These are phyloP conservation scores for Parazoanthus atlanticus DNA, from an alignment of 92 coral and sea anemone genomes.

Conservation along the genomic window DNA sequence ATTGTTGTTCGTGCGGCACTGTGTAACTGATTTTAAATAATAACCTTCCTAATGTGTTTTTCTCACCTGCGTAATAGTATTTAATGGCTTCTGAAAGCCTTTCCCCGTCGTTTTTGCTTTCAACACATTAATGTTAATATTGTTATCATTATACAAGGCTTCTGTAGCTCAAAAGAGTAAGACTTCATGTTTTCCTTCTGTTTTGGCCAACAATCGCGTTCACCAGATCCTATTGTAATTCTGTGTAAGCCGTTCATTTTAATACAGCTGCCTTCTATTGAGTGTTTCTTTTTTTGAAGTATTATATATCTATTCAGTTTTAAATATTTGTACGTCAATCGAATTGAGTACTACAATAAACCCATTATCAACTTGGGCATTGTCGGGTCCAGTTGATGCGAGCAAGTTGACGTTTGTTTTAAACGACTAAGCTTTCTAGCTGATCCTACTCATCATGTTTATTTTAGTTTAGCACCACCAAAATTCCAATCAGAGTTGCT, in stretches of 20 bases:
- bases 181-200: constrained; percentile 33
- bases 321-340: constrained; percentile 48
- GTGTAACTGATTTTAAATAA: constrained; percentile 23
- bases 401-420: constrained; percentile 21
- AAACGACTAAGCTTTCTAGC: background rate
- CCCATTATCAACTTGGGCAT: constrained; percentile 15
- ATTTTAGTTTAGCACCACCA: constrained; percentile 24
- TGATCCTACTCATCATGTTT: constrained; percentile 33
- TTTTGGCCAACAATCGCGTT: constrained; percentile 31
- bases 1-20: constrained; percentile 17
- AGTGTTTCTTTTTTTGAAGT: constrained; percentile 45
- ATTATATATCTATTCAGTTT: constrained; percentile 46
- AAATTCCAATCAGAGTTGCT: constrained; percentile 24
- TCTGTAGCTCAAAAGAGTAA: constrained; percentile 11
- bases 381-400: constrained; percentile 17
- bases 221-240: constrained; percentile 10
- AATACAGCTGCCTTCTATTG: constrained; percentile 36
- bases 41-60: constrained; percentile 32
- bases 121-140: constrained; percentile 36
- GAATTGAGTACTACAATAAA: constrained; percentile 39
- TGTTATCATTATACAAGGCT: constrained; percentile 15
- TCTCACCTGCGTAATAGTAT: constrained; percentile 45
- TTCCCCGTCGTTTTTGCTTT: constrained; percentile 31
- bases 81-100: constrained; percentile 40
- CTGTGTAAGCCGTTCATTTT: constrained; percentile 41